Evolutionary conservation across 2,113 vertebrate species (phyloP), one percentile per base, ranked within the genome.

Genomic region (Anseranas semipalmata): DNA sequence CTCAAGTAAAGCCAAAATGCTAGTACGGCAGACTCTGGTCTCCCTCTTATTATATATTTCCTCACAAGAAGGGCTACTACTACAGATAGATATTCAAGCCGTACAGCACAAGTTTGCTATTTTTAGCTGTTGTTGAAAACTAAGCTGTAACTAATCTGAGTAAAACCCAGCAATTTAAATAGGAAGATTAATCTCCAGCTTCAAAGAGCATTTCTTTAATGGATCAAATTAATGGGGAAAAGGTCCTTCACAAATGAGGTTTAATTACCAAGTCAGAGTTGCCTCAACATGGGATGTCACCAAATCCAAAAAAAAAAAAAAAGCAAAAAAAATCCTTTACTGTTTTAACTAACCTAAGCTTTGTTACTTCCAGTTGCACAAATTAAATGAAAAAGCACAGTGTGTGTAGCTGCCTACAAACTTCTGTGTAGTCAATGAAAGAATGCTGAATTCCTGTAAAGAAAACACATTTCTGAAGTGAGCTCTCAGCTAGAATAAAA

Each of bases 61-160:
- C 81, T 79, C 95, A 96, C 85, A 75, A 94, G 87, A 96, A 96
- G 89, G 71, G 62, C 81, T 95, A 17, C 73, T 93, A 32, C 89
- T 97, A 87, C 95, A 96, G 89, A 91, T 85, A 96, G 91, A 82
- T 85, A 68, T 77, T 95, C 91, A 82, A 96, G 87, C 87, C 94
- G 63, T 94, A 95, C 48, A 94, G 85, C 91, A 85, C 84, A 85
- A 66, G 30, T 41, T 85, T 25, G 62, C 93, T 97, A 96, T 91
- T 93, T 96, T 96, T 97, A 96, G 94, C 63, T 88, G 90, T 95
- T 91, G 66, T 94, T 96, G 95, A 95, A 95, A 95, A 66, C 85
- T 84, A 96, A 96, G 91, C 96, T 93, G 93, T 91, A 97, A 96
- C 93, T 94, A 82, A 96, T 85, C 87, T 87, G 81, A 94, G 89